phyloP scores from a whole-genome alignment of 2,113 vertebrate genomes.

The Phrynosoma platyrhinos region DNA sequence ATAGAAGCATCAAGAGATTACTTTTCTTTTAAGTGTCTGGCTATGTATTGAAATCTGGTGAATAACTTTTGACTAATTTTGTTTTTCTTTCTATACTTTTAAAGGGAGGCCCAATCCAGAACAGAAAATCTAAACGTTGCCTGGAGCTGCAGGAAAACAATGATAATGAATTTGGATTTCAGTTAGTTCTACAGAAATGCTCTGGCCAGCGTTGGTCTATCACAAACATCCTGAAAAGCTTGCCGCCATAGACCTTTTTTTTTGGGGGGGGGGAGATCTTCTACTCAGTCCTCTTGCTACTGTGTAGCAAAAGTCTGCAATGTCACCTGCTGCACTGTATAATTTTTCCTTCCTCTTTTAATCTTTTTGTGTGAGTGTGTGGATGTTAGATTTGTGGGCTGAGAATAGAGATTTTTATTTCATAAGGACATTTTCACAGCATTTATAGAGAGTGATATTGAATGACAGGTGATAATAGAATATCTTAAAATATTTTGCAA shows the following conservation, averaged over 20 bases:
- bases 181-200: conserved; percentile 94
- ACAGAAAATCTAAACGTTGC: conserved; percentile 96
- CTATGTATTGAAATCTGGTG: not conserved
- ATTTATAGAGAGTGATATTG: conserved; percentile 79
- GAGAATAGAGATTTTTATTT: conserved; percentile 80
- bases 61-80: conserved; percentile 25
- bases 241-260: conserved; percentile 68
- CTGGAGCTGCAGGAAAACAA: conserved; percentile 92
- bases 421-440: conserved; percentile 80
- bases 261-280: conserved; percentile 3
- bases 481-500: conserved; percentile 90
- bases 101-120: conserved; percentile 96
- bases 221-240: conserved; percentile 88
- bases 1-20: too few species aligned
- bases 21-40: too few species aligned
- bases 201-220: conserved; percentile 95
- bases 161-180: conserved; percentile 92
- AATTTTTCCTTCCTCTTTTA: conserved; percentile 40
- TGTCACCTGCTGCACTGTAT: conserved; percentile 81
- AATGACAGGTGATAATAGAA: conserved; percentile 78
- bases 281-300: conserved; percentile 87
- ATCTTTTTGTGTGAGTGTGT: conserved; percentile 70
- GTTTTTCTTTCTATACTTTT: conserved; percentile 42
- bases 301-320: conserved; percentile 88
- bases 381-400: conserved; percentile 80